Base-by-base conservation (phyloP, 2,113 vertebrate genomes). In the Mobula birostris region DNA sequence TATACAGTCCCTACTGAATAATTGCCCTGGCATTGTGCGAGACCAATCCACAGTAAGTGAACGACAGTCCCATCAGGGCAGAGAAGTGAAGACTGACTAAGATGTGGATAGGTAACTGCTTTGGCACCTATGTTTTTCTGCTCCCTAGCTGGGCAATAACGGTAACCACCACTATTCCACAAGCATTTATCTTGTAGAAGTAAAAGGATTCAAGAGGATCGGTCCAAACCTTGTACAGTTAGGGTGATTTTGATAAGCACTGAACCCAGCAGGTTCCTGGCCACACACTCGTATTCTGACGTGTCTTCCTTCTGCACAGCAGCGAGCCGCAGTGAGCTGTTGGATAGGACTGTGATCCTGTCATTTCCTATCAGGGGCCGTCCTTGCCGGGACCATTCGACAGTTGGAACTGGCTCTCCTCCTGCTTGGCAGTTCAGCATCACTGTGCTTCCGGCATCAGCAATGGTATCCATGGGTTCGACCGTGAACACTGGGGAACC, bases 231-330 rank as follows among this genome's bases (percentile, higher is more conserved):
- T 94, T 97, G 97, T 6, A 99, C 97, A 48, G 97, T 98, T 7
- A 99, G 95, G 0, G 97, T 94, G 2, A 97, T 97, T 63, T 96
- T 96, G 94, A 97, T 95, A 77, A 98, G 96, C 76, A 97, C 97
- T 0, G 98, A 98, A 14, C 99, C 99, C 95, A 99, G 96, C 0
- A 98, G 77, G 88, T 99, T 99, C 95, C 98, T 97, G 12, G 99
- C 98, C 15, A 98, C 97, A 0, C 99, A 99, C 95, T 99, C 97
- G 36, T 99, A 99, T 48, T 98, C 96, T 0, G 98, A 95, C 0
- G 98, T 99, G 95, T 99, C 98, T 95, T 98, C 98, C 95, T 97
- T 98, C 93, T 94, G 97, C 2, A 97, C 97, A 0, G 96, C 95
- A 9, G 95, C 94, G 32, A 99, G 96, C 40, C 95, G 96, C 83